Percentiles rank a stretch among this genome's conserved stretches.
Evolutionary conservation across 2,797 vertebrate species (phyloP).

Genomic region (Pempheris klunzingeri): DNA sequence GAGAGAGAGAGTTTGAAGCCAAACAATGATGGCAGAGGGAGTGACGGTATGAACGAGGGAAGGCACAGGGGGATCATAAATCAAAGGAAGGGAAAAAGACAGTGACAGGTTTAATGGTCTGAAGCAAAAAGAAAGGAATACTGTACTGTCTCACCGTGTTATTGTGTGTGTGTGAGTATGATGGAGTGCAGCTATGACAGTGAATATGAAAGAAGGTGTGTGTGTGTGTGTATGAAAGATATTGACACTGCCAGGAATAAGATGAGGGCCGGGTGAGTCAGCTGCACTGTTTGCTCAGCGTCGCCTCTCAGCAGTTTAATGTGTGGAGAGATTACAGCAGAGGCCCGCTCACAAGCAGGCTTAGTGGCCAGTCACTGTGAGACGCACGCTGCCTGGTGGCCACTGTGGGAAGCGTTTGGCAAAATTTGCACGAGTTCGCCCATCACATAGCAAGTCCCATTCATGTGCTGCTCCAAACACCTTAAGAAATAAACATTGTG

Average conservation of each 20-base stretch:
- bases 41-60: neutral
- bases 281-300: conserved; percentile 29
- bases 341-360: conserved; percentile 43
- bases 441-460: neutral
- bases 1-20: neutral
- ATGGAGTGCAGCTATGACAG: neutral
- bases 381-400: conserved; percentile 67
- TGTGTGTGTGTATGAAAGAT: neutral
- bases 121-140: no score
- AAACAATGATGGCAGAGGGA: neutral
- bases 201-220: neutral
- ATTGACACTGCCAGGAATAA: neutral
- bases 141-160: neutral
- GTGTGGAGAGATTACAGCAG: conserved; percentile 49
- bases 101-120: neutral
- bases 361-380: conserved; percentile 1
- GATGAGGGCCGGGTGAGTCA: conserved; percentile 1
- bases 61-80: neutral
- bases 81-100: neutral
- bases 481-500: neutral
- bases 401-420: neutral
- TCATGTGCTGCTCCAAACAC: neutral
- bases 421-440: neutral
- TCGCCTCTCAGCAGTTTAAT: conserved; percentile 43
- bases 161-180: neutral